Conservation (phyloP, 2,797 vertebrate species). For the Oreochromis grahami region DNA sequence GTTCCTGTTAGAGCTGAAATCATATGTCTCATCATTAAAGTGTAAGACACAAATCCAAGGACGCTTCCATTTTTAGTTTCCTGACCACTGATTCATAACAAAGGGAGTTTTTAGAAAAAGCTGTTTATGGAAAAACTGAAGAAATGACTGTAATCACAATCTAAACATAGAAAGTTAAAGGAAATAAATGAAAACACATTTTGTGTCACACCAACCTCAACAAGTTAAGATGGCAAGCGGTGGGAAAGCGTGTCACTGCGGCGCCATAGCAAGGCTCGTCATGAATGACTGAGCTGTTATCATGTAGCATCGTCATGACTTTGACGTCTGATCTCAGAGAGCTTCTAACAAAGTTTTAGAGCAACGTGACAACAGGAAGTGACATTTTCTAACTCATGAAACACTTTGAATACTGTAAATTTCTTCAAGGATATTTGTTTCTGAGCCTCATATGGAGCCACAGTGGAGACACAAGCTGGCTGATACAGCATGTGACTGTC, state of each 20-base stretch:
- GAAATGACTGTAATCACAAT: not conserved
- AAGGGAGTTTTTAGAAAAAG: not conserved
- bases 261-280: not conserved
- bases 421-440: not conserved
- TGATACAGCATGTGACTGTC: rapidly evolving
- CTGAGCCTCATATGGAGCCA: not conserved
- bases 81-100: not conserved
- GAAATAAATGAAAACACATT: no score
- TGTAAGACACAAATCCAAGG: rapidly evolving
- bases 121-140: not conserved
- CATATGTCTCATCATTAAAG: not conserved
- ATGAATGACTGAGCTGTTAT: not conserved
- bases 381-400: rapidly evolving
- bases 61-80: not conserved
- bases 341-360: not conserved
- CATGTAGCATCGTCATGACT: not conserved
- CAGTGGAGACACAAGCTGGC: not conserved
- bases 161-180: no score
- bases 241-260: not conserved
- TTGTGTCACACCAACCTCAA: no score
- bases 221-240: no score
- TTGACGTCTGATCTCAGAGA: no score
- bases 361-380: not conserved
- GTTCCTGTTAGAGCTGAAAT: not conserved
- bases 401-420: not conserved